A percentile compares a stretch with the other conserved stretches of the same genome.
phyloP scores from a whole-genome alignment of 2,797 vertebrate genomes.

The Pitangus sulphuratus region DNA sequence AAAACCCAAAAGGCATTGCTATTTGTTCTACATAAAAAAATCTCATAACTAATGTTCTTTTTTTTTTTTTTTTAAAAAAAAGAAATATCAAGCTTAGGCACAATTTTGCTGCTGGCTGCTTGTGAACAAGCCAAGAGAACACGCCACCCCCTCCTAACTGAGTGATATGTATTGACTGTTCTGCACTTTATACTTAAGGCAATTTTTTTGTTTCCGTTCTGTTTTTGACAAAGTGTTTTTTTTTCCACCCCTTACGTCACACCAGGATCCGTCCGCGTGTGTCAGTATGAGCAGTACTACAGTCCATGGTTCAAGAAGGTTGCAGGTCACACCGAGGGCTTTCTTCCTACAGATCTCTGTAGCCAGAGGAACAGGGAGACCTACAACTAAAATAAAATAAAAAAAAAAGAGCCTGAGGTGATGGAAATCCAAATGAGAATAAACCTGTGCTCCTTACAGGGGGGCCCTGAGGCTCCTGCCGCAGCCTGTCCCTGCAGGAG shows the following conservation, averaged over 20 bases:
- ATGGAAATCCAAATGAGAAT: neutral
- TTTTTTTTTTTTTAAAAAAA: conserved; percentile 43
- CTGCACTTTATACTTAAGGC: conserved; percentile 77
- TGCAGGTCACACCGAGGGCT: conserved; percentile 30
- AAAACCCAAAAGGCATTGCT: conserved; percentile 70
- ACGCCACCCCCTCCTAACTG: conserved; percentile 48
- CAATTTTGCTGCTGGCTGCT: conserved; percentile 78
- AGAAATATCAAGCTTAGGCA: conserved; percentile 80
- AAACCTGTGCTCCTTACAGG: neutral
- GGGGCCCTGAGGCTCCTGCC: neutral
- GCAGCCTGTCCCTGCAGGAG: accelerated
- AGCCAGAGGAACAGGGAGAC: conserved; percentile 40
- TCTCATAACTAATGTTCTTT: conserved; percentile 77
- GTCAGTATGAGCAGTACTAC: conserved; percentile 66
- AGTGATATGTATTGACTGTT: conserved; percentile 62
- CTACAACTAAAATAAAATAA: neutral
- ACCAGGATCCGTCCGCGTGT: conserved; percentile 36
- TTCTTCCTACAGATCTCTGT: conserved; percentile 42
- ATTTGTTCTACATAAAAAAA: conserved; percentile 80
- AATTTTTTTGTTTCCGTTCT: conserved; percentile 56
- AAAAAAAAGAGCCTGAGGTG: neutral
- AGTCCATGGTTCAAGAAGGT: conserved; percentile 50
- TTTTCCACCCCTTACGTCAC: conserved; percentile 56
- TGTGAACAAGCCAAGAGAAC: conserved; percentile 67
- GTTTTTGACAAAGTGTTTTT: conserved; percentile 45